These are phyloP conservation scores for Seira ritae DNA, from an alignment of 2,888 invertebrate genomes.

Conservation along the genomic window DNA sequence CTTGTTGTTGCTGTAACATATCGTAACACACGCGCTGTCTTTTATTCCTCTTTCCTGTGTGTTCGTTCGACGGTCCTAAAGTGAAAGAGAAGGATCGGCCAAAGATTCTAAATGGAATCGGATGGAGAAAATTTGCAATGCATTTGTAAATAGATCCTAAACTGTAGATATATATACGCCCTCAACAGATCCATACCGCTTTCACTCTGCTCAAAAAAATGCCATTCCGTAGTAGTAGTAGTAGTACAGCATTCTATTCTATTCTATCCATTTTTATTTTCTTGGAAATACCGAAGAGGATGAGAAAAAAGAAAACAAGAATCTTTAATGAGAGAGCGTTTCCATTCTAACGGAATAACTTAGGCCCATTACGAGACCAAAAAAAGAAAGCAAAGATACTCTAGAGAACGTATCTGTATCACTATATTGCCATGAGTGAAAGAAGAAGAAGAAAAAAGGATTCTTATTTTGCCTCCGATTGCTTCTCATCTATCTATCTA, in stretches of 20 bases:
- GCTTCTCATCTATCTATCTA: slow-evolving; percentile 57
- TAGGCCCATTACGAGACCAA: slow-evolving; percentile 29
- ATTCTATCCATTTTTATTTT: not conserved
- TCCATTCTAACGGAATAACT: slow-evolving; percentile 35
- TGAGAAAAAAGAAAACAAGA: not conserved
- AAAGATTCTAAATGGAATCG: slow-evolving; percentile 62
- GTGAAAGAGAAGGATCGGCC: slow-evolving; percentile 49
- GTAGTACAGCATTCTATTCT: too few species aligned
- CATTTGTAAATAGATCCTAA: slow-evolving; percentile 24
- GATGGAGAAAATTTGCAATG: slow-evolving; percentile 52
- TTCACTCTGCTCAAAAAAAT: too few species aligned
- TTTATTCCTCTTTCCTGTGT: slow-evolving; percentile 14
- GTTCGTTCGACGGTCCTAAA: slow-evolving; percentile 51
- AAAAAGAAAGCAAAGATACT: slow-evolving; percentile 52
- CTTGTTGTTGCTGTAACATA: too few species aligned
- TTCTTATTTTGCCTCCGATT: slow-evolving; percentile 53
- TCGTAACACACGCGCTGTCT: slow-evolving; percentile 1
- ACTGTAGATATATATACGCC: not conserved
- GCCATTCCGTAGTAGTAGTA: too few species aligned
- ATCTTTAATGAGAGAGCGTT: slow-evolving; percentile 63
- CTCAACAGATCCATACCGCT: not conserved
- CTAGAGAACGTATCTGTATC: slow-evolving; percentile 34
- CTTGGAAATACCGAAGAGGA: not conserved
- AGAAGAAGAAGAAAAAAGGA: slow-evolving; percentile 28
- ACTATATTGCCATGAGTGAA: slow-evolving; percentile 13